Evolutionary conservation across 2,113 vertebrate genomes (phyloP), one percentile per base, ranked within the genome.

Genomic region (Empidonax alnorum): DNA sequence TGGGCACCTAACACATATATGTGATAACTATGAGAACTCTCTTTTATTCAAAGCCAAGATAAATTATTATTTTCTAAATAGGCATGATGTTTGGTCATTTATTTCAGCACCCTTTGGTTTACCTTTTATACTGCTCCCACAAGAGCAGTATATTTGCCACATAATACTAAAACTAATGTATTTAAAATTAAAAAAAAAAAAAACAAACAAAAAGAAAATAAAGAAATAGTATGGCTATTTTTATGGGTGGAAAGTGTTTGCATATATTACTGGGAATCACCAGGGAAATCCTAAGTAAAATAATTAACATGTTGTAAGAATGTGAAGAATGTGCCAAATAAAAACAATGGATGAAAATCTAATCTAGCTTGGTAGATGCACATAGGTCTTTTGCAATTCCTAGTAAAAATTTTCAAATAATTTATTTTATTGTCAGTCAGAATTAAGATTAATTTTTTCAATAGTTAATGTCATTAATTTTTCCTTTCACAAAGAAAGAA

Each of bases 211-310:
- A 27, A 31, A 35, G 24, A 27, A 52, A 53, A 41, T 4, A 23
- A 86, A 80, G 46, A 89, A 76, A 73, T 77, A 14, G 1, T 18
- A 80, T 82, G 50, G 25, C 7, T 97, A 41, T 94, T 94, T 96
- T 94, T 31, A 85, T 44, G 27, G 24, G 55, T 89, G 35, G 33
- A 79, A 94, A 84, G 19, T 68, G 44, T 94, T 95, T 89, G 52
- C 52, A 69, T 81, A 52, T 82, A 72, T 93, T 91, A 56, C 63
- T 58, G 9, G 93, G 55, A 94, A 84, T 88, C 37, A 89, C 33
- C 22, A 72, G 47, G 52, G 52, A 96, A 94, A 94, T 90, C 25
- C 49, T 83, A 80, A 30, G 73, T 75, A 53, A 93, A 92, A 85
- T 95, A 87, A 94, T 87, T 94, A 4, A 11, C 7, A 59, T 52